Base-by-base conservation (phyloP, 2,797 vertebrate genomes). In the Rhinella marina region DNA sequence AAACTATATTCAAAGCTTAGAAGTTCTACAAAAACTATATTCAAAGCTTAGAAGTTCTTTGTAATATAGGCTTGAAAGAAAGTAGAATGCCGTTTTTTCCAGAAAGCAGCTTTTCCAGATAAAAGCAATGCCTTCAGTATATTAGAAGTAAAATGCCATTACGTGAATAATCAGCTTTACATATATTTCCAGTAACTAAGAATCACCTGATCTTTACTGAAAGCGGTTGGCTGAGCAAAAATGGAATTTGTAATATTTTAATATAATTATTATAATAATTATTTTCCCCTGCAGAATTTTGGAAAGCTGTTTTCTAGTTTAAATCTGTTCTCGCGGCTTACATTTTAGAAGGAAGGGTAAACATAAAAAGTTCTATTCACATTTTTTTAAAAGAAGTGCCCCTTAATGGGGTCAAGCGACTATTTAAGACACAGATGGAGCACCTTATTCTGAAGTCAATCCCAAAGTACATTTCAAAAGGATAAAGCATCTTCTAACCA, bases 141-240 rank as follows among this genome's bases (percentile, higher is more conserved):
- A 52, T 81, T 52, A 54, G 1, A 81, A 27, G 23, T 52, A 41
- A 50, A 52, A 82, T 27, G 62, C 16, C 14, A 82, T 19, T 66
- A 14, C 16, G 3, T 25, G 32, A 82, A 7, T 68, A 50, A 64
- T 50, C 23, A 27, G 16, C 41, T 82, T 68, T 82, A 54, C 62
- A 68, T 25, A 52, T 52, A 52, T 82, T 13, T 64, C 23, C 54
- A 50, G n/a, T 48, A 17, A 54, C 62, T 50, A 82, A 52, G 23
- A 68, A 25, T 25, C 81, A 82, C 81, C 81, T 68, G 21, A 68
- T 68, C 48, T 52, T 82, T 68, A 82, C 68, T 68, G 62, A 68
- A 82, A 68, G 48, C 48, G 54, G 62, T 66, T 68, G 62, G 48
- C 64, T 52, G 62, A n/a, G 48, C 41, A 50, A 82, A 25, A 48